Percentiles rank a stretch among this genome's conserved stretches.
These are phyloP conservation scores for Lophius piscatorius DNA, from an alignment of 2,113 vertebrate species.

Conservation along the genomic window DNA sequence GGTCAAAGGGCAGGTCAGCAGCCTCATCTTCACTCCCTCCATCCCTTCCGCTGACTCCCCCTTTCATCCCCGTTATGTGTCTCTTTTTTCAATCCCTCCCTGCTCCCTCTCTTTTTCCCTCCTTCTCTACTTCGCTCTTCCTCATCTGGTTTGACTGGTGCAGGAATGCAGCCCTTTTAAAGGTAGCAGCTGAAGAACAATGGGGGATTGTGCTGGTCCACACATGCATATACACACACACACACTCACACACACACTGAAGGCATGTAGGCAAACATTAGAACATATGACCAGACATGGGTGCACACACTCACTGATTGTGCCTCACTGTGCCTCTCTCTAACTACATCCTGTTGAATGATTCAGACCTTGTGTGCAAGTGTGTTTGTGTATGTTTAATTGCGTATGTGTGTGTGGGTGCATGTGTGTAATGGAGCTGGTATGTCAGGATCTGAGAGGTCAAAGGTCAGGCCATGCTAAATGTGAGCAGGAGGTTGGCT, in stretches of 20 bases:
- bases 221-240: slow-evolving; percentile 19
- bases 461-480: slow-evolving; percentile 76
- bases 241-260: slow-evolving; percentile 28
- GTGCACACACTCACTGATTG: slow-evolving; percentile 67
- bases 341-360: slow-evolving; percentile 81
- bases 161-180: slow-evolving; percentile 86
- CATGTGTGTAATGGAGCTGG: slow-evolving; percentile 71
- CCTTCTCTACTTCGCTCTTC: slow-evolving; percentile 19
- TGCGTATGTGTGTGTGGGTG: slow-evolving; percentile 32
- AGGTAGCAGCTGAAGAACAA: slow-evolving; percentile 82
- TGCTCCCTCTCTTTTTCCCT: slow-evolving; percentile 1
- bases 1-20: slow-evolving; percentile 78
- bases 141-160: slow-evolving; percentile 80
- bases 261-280: slow-evolving; percentile 61
- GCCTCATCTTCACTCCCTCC: slow-evolving; percentile 15
- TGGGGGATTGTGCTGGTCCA: slow-evolving; percentile 75
- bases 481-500: slow-evolving; percentile 78
- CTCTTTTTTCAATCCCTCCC: too few species aligned
- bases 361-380: slow-evolving; percentile 68
- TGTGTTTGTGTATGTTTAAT: slow-evolving; percentile 34
- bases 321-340: slow-evolving; percentile 62
- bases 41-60: neutral
- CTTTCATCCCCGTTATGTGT: slow-evolving; percentile 15
- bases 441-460: slow-evolving; percentile 76
- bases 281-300: slow-evolving; percentile 67